phyloP scores from a whole-genome alignment of 2,888 invertebrate genomes.

The Macaria liturata region DNA sequence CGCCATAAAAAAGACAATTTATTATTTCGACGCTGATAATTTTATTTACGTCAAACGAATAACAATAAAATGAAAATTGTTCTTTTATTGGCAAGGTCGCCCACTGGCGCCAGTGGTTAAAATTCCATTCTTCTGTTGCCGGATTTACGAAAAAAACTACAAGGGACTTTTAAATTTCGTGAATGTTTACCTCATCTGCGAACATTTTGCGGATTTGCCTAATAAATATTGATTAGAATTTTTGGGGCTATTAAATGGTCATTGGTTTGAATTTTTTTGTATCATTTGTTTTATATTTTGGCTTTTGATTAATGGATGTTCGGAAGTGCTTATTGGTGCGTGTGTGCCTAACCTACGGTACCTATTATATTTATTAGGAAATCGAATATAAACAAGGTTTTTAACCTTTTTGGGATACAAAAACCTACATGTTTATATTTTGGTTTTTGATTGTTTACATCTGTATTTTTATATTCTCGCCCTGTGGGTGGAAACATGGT shows the following conservation, averaged over 20 bases:
- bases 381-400: no score
- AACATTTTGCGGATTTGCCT: conserved; percentile 18
- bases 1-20: conserved; percentile 47
- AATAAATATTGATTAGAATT: conserved; percentile 29
- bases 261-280: conserved; percentile 23
- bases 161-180: conserved; percentile 21
- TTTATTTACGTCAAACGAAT: conserved; percentile 47
- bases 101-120: conserved; percentile 54
- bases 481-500: no score
- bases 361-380: no score
- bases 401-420: no score
- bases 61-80: conserved; percentile 40
- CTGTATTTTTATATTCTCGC: no score
- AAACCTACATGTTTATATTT: no score
- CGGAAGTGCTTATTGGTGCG: background rate
- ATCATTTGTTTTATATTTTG: conserved; percentile 24
- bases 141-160: conserved; percentile 34
- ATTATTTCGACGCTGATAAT: conserved; percentile 48
- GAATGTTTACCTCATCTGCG: conserved; percentile 25
- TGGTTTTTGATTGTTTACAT: no score
- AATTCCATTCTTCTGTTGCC: conserved; percentile 51
- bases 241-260: conserved; percentile 19
- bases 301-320: background rate
- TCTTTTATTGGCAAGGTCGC: conserved; percentile 52
- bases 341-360: no score